phyloP scores from a whole-genome alignment of 1,140 invertebrate genomes.

The Gonatopus flavifemur region DNA sequence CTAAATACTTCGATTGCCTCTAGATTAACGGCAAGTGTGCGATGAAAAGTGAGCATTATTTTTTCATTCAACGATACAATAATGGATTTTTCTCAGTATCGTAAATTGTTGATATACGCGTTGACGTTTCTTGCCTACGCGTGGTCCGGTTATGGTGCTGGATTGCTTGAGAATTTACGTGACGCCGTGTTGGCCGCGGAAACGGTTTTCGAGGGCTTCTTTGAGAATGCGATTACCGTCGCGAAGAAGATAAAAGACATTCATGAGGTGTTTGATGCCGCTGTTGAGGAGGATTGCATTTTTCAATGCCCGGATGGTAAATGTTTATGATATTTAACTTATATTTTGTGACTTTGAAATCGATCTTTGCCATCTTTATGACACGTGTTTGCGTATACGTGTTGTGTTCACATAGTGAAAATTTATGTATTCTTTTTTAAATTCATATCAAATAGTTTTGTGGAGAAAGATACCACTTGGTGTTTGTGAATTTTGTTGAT shows the following conservation, averaged over 20 bases:
- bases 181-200: constrained; percentile 79
- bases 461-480: too few relatives aligned
- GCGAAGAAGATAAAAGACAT: constrained; percentile 74
- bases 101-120: constrained; percentile 72
- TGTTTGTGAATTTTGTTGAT: too few relatives aligned
- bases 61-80: too few relatives aligned
- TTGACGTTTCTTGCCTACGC: constrained; percentile 77
- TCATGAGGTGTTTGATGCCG: constrained; percentile 80
- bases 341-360: constrained; percentile 8
- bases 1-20: too few relatives aligned
- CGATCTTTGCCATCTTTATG: too few relatives aligned
- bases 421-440: too few relatives aligned
- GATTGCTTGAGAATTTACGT: constrained; percentile 69
- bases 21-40: too few relatives aligned
- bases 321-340: background rate
- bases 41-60: too few relatives aligned
- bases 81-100: constrained; percentile 60
- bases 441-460: too few relatives aligned
- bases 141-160: constrained; percentile 78
- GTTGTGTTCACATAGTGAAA: too few relatives aligned
- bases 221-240: constrained; percentile 75
- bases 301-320: constrained; percentile 74
- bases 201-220: constrained; percentile 73
- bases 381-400: too few relatives aligned
- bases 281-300: constrained; percentile 79